phyloP scores from a whole-genome alignment of 1,140 invertebrate species.

The Brachionus calyciflorus region DNA sequence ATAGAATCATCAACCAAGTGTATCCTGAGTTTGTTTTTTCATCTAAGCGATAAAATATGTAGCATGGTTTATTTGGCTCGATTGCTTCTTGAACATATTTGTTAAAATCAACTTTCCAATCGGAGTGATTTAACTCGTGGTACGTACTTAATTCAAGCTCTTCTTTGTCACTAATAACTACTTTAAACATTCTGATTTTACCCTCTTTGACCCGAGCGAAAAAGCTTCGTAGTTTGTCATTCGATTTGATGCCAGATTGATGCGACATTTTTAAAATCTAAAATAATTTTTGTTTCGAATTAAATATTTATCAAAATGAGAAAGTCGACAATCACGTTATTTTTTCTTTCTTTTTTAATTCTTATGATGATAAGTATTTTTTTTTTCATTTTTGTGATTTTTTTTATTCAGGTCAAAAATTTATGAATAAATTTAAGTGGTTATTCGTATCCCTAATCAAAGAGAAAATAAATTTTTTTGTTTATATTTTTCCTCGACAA shows the following conservation, averaged over 20 bases:
- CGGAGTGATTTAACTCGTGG: background rate
- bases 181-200: constrained; percentile 17
- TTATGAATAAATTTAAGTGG: no score
- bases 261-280: constrained; percentile 42
- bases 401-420: no score
- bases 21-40: constrained; percentile 70
- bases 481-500: no score
- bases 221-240: constrained; percentile 40
- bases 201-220: background rate
- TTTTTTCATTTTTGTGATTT: no score
- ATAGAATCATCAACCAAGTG: constrained; percentile 90
- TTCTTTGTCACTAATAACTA: constrained; percentile 39
- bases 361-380: no score
- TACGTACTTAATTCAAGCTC: background rate
- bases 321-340: no score
- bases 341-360: no score
- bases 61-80: constrained; percentile 83
- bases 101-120: constrained; percentile 17
- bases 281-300: no score
- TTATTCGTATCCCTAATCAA: no score
- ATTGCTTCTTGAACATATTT: background rate
- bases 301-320: no score
- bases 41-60: constrained; percentile 85
- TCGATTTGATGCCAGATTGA: constrained; percentile 46
- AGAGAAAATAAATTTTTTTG: no score